phyloP scores from a whole-genome alignment of 2,113 vertebrate genomes.

The Onychorhynchus coronatus region DNA sequence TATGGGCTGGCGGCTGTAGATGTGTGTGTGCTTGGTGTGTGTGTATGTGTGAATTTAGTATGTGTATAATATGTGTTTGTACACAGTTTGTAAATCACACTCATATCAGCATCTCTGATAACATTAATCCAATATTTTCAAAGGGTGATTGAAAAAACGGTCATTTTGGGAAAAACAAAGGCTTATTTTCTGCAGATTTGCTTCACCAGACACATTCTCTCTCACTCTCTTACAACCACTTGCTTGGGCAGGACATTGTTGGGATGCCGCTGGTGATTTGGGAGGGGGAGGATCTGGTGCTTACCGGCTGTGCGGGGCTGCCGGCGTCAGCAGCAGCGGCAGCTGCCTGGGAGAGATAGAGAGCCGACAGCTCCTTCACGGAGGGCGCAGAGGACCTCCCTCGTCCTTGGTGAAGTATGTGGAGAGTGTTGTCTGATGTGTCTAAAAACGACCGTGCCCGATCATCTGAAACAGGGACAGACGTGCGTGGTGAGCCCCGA shows the following conservation, averaged over 20 bases:
- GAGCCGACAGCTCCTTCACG: conserved; percentile 79
- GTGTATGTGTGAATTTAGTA: not conserved
- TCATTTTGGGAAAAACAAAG: not conserved
- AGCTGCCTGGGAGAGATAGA: conserved; percentile 77
- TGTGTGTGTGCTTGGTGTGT: too few relatives aligned
- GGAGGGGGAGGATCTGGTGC: conserved; percentile 32
- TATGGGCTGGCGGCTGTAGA: rapidly evolving
- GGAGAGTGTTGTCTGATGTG: not conserved
- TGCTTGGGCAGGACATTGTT: not conserved
- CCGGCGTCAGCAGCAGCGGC: conserved; percentile 51
- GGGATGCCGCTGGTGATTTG: not conserved
- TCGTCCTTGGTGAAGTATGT: conserved; percentile 34
- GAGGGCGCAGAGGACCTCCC: conserved; percentile 56
- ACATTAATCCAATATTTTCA: not conserved
- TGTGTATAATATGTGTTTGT: rapidly evolving
- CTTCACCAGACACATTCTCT: not conserved
- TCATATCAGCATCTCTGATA: not conserved
- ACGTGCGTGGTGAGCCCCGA: rapidly evolving
- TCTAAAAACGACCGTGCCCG: conserved; percentile 56
- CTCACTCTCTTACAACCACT: not conserved
- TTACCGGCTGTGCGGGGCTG: conserved; percentile 68
- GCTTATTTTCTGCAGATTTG: not conserved
- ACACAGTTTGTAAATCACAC: not conserved
- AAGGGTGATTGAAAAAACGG: not conserved
- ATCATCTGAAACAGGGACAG: conserved; percentile 72